phyloP scores from a whole-genome alignment of 2,113 vertebrate genomes.

The Pelobates fuscus region DNA sequence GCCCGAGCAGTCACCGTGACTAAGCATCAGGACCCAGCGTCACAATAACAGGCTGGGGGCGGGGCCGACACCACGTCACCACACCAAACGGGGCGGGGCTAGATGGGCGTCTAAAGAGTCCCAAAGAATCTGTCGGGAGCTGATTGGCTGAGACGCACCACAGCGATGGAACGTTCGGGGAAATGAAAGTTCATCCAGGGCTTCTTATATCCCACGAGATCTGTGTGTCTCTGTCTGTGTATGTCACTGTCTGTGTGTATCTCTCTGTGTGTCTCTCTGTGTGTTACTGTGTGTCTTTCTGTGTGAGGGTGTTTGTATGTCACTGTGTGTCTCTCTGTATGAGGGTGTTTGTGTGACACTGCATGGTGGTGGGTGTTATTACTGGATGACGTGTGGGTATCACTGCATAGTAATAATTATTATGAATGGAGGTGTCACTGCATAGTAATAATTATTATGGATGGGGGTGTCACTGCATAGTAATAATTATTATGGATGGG shows the following conservation, averaged over 20 bases:
- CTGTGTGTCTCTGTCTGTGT: not conserved
- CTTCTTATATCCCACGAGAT: not conserved
- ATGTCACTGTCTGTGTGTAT: not conserved
- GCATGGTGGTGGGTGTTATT: no score
- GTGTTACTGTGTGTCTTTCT: not conserved
- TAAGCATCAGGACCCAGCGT: conserved; percentile 9
- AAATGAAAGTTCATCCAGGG: conserved; percentile 25
- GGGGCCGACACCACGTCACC: not conserved
- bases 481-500: no score
- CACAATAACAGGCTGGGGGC: conserved; percentile 4
- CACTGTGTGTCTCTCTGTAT: not conserved
- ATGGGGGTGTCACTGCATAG: no score
- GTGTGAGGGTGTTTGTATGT: not conserved
- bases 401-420: no score
- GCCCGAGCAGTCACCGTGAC: conserved; percentile 8
- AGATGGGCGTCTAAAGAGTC: not conserved
- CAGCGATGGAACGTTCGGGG: conserved; percentile 5
- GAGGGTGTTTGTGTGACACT: not conserved
- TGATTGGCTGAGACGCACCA: conserved; percentile 8
- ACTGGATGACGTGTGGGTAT: no score
- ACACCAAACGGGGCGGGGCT: not conserved
- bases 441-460: no score
- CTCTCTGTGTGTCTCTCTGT: no score
- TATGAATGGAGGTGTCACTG: no score
- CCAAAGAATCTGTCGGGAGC: not conserved